Conservation (phyloP, 2,113 vertebrate genomes). For the Alouatta palliata region DNA sequence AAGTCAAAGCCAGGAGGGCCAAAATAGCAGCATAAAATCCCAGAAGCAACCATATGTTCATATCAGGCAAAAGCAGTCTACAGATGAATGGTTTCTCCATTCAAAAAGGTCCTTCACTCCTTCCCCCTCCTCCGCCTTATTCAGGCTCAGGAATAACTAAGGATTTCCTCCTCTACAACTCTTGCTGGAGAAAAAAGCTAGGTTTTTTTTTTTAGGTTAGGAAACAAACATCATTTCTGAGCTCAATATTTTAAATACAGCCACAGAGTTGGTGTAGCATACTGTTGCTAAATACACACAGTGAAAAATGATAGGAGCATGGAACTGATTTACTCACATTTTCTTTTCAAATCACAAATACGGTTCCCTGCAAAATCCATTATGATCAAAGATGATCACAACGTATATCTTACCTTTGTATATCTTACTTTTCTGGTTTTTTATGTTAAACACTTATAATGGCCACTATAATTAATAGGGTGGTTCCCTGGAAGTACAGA, state of each 20-base stretch:
- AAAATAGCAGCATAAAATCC: neutral
- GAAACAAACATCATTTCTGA: neutral
- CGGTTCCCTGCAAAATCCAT: neutral
- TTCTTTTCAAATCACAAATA: neutral
- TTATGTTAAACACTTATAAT: neutral
- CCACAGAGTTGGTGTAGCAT: neutral
- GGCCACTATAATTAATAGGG: neutral
- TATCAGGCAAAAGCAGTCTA: neutral
- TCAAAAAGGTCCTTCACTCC: neutral
- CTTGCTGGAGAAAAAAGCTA: neutral
- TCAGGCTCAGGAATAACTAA: neutral
- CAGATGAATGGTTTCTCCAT: neutral
- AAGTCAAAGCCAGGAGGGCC: neutral
- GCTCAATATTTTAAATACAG: neutral
- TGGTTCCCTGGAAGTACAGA: neutral
- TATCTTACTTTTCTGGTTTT: neutral
- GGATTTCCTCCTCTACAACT: neutral
- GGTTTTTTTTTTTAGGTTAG: neutral
- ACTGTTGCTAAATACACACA: conserved; percentile 10
- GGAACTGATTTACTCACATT: conserved; percentile 17
- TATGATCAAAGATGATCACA: neutral
- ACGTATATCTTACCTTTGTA: neutral
- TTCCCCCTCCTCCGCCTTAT: neutral
- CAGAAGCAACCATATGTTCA: neutral
- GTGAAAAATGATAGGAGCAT: neutral